Conservation (phyloP, 1,140 invertebrate species). For the Radopholus similis region DNA sequence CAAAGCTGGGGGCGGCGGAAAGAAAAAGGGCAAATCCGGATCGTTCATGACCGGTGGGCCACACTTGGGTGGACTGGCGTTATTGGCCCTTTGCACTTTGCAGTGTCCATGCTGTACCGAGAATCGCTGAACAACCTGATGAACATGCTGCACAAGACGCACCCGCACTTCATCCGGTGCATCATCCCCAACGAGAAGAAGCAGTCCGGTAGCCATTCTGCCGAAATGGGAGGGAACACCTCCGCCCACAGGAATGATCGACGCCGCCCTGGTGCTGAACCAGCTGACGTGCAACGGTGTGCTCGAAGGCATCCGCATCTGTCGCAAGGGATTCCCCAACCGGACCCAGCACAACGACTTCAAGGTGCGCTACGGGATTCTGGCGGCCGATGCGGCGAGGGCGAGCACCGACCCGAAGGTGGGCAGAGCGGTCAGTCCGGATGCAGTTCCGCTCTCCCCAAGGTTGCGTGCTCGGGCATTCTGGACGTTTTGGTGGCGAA, state of each 20-base stretch:
- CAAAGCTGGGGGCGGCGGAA: constrained; percentile 54
- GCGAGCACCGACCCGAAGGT: constrained; percentile 47
- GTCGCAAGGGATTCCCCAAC: constrained; percentile 76
- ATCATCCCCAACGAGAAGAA: constrained; percentile 98
- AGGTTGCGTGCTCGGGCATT: constrained; percentile 59
- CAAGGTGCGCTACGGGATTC: constrained; percentile 43
- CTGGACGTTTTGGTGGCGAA: constrained; percentile 71
- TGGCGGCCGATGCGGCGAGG: constrained; percentile 54
- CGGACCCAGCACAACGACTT: constrained; percentile 33
- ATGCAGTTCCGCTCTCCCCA: background rate
- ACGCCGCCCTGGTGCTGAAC: constrained; percentile 68
- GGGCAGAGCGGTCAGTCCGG: background rate
- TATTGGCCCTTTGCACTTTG: background rate
- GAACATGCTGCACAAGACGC: constrained; percentile 67
- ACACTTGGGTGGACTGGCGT: background rate
- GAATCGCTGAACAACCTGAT: constrained; percentile 60
- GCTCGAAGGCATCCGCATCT: constrained; percentile 99
- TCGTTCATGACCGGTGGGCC: constrained; percentile 55
- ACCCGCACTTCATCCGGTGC: constrained; percentile 98
- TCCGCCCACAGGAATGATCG: constrained; percentile 59
- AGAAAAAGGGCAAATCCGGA: constrained; percentile 60
- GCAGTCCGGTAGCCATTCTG: constrained; percentile 63
- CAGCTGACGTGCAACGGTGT: constrained; percentile 99
- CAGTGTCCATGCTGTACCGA: constrained; percentile 56
- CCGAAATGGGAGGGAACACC: too few relatives aligned